Conservation (phyloP, 2,888 invertebrate genomes). For the Plebejus anna region DNA sequence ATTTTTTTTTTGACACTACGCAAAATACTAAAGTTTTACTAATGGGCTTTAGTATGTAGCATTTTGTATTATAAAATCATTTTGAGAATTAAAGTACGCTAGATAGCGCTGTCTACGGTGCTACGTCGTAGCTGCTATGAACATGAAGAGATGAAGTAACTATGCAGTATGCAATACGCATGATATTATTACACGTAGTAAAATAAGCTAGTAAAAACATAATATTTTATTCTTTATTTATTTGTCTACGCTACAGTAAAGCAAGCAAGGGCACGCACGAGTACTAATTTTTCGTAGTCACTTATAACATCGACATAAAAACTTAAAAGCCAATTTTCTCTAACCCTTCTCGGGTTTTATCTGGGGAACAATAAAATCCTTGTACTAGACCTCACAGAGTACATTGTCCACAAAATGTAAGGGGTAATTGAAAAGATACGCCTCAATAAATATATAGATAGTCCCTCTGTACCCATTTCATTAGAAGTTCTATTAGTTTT, state of each 20-base stretch:
- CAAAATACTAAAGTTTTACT: too few relatives aligned
- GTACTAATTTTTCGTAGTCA: constrained; percentile 27
- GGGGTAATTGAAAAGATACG: constrained; percentile 43
- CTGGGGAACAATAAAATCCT: constrained; percentile 41
- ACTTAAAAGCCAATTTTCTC: constrained; percentile 40
- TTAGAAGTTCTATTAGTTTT: constrained; percentile 27
- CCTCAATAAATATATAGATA: constrained; percentile 37
- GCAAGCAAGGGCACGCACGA: not conserved
- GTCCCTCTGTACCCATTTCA: constrained; percentile 29
- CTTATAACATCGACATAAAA: constrained; percentile 36
- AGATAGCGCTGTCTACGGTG: too few relatives aligned
- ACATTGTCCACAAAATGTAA: constrained; percentile 40
- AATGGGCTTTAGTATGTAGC: too few relatives aligned
- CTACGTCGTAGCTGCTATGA: not conserved
- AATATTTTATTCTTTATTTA: not conserved
- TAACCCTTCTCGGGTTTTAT: constrained; percentile 40
- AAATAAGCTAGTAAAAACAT: not conserved
- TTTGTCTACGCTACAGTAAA: not conserved
- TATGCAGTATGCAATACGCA: too few relatives aligned
- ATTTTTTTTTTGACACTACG: too few relatives aligned
- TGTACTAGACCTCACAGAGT: constrained; percentile 39
- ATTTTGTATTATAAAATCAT: too few relatives aligned
- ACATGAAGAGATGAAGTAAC: too few relatives aligned
- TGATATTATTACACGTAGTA: too few relatives aligned
- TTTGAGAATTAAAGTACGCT: too few relatives aligned